Evolutionary conservation across 2,113 vertebrate genomes (phyloP), one percentile per base, ranked within the genome.

Genomic region (Rafetus swinhoei): DNA sequence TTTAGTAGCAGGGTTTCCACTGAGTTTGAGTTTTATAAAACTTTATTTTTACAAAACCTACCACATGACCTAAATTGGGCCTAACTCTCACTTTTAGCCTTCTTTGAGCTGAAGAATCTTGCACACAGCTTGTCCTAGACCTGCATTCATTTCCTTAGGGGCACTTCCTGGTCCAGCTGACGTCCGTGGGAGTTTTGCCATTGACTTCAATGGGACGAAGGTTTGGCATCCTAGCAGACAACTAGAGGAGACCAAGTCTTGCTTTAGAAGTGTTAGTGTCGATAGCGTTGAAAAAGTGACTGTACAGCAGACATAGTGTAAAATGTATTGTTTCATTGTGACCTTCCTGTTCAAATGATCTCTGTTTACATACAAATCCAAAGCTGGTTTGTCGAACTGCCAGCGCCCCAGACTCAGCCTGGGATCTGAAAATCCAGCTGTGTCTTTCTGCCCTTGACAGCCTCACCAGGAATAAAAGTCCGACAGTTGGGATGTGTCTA

Each of bases 361-460:
- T 97, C 88, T 97, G 95, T 97, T 97, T 97, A 96, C 91, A 92
- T 89, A 93, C 93, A 96, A 93, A 93, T 96, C 91, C 92, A 97
- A 95, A 93, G 87, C 93, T 96, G 91, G 93, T 93, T 97, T 97
- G 94, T 96, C 85, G 25, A 39, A 86, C 83, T 96, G 95, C 96
- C 96, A 97, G 87, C 95, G 90, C 85, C 87, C 93, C 95, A 94
- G 92, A 93, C 88, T 94, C 87, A 84, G 93, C 93, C 96, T 96
- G 95, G 81, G 91, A 89, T 95, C 91, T 88, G 85, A 92, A 88
- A 87, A 93, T 96, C 95, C 95, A 97, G 95, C 96, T 97, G 95
- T 87, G 90, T 76, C 94, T 94, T 96, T 93, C 72, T 97, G 95
- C 93, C 93, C 97, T 95, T 94, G 95, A 97, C 94, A 96, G 95